Evolutionary conservation across 2,797 vertebrate species (phyloP).

Genomic region (Pteropus rufus): DNA sequence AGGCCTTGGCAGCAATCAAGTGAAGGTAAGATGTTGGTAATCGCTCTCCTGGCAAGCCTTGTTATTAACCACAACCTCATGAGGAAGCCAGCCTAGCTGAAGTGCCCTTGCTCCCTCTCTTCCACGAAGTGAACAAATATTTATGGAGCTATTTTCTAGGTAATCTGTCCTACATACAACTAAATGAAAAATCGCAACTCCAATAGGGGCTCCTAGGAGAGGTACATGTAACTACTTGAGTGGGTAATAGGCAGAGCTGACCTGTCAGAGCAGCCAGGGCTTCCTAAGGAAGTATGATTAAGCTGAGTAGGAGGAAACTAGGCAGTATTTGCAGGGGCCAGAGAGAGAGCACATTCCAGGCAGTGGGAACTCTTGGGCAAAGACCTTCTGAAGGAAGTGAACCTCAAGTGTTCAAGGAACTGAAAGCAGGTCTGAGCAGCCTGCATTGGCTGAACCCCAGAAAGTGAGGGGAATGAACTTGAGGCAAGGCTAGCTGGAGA

Average conservation of each 20-base stretch:
- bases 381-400: slow-evolving; percentile 56
- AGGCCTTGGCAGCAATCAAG: slow-evolving; percentile 5
- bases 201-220: background rate
- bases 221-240: background rate
- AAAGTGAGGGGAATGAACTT: background rate
- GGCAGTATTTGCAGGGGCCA: background rate
- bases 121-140: background rate
- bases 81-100: background rate
- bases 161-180: slow-evolving; percentile 26
- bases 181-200: slow-evolving; percentile 43
- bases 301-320: slow-evolving; percentile 52
- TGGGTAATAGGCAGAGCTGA: slow-evolving; percentile 3
- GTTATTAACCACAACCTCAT: background rate
- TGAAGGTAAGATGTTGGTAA: slow-evolving; percentile 7
- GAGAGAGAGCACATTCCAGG: slow-evolving; percentile 29
- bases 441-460: slow-evolving; percentile 10
- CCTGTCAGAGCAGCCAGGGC: background rate
- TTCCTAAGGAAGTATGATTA: slow-evolving; percentile 56
- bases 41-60: slow-evolving; percentile 1
- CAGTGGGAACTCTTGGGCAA: slow-evolving; percentile 44
- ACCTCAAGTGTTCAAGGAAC: slow-evolving; percentile 44
- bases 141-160: slow-evolving; percentile 51
- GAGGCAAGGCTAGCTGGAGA: background rate
- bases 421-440: slow-evolving; percentile 40
- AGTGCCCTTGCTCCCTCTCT: background rate